Evolutionary conservation across 2,113 vertebrate genomes (phyloP).

Genomic region (Barnardius zonarius): DNA sequence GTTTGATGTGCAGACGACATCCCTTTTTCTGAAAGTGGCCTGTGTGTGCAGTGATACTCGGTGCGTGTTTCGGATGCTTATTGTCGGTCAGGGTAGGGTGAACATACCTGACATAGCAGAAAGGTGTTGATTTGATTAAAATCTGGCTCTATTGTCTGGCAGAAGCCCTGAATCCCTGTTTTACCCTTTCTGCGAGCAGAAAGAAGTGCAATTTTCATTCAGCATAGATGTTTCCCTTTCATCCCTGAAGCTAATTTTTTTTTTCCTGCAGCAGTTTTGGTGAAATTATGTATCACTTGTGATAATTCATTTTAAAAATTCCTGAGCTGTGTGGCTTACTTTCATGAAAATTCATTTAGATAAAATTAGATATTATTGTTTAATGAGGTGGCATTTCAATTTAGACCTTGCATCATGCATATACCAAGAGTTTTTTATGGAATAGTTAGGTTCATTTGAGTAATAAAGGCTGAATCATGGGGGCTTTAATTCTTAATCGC

Average conservation of each 20-base stretch:
- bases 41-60: neutral
- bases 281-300: constrained; percentile 83
- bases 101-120: neutral
- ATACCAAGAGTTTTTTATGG: constrained; percentile 91
- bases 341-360: constrained; percentile 90
- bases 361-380: constrained; percentile 89
- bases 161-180: neutral
- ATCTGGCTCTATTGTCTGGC: constrained; percentile 7
- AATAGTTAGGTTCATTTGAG: constrained; percentile 98
- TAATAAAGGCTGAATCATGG: constrained; percentile 99
- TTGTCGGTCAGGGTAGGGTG: neutral
- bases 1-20: neutral
- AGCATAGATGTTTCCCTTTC: constrained; percentile 73
- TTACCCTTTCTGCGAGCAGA: constrained; percentile 39
- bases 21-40: neutral
- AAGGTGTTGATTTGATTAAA: constrained; percentile 62
- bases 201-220: constrained; percentile 68
- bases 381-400: constrained; percentile 90
- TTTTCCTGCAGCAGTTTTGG: constrained; percentile 76
- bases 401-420: constrained; percentile 83
- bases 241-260: constrained; percentile 72
- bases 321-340: constrained; percentile 83
- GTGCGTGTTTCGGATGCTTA: neutral
- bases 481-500: constrained; percentile 99
- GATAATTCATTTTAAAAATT: constrained; percentile 88